A percentile compares a stretch with the other conserved stretches of the same genome.
phyloP scores from a whole-genome alignment of 2,888 invertebrate genomes.

The Amphipyra tragopoginis region DNA sequence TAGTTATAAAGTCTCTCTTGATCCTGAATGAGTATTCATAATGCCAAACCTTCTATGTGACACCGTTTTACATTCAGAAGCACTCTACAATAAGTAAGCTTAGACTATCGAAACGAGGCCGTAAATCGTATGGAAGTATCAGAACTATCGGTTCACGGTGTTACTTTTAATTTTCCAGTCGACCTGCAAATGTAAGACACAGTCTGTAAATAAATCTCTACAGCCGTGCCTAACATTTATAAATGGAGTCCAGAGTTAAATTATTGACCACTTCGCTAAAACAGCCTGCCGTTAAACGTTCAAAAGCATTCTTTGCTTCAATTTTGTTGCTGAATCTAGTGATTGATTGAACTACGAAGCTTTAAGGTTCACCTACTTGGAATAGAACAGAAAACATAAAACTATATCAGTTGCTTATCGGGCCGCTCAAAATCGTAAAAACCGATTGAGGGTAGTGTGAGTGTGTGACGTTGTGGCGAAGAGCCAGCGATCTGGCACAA shows the following conservation, averaged over 20 bases:
- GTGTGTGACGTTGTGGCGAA: slow-evolving; percentile 31
- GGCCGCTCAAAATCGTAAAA: slow-evolving; percentile 35
- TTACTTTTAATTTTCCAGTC: slow-evolving; percentile 18
- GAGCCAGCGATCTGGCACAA: slow-evolving; percentile 38
- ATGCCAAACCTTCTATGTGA: slow-evolving; percentile 29
- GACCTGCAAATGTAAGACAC: slow-evolving; percentile 20
- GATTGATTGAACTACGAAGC: slow-evolving; percentile 31
- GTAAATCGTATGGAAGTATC: slow-evolving; percentile 17
- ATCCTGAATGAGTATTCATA: slow-evolving; percentile 46
- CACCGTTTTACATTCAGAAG: slow-evolving; percentile 46
- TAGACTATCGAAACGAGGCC: slow-evolving; percentile 4
- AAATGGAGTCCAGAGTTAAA: too few species aligned
- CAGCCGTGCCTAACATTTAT: neutral
- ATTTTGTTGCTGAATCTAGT: slow-evolving; percentile 6
- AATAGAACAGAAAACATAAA: slow-evolving; percentile 35
- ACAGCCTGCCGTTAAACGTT: slow-evolving; percentile 28
- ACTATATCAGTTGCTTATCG: slow-evolving; percentile 31
- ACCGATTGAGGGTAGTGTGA: slow-evolving; percentile 22
- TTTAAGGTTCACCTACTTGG: slow-evolving; percentile 21
- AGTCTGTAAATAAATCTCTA: slow-evolving; percentile 29
- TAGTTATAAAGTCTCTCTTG: slow-evolving; percentile 36
- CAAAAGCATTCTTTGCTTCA: slow-evolving; percentile 20
- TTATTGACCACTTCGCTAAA: slow-evolving; percentile 17
- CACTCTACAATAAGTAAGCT: slow-evolving; percentile 34
- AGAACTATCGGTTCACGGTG: slow-evolving; percentile 13